phyloP scores from a whole-genome alignment of 2,888 invertebrate species.

The Acanthosoma haemorrhoidale region DNA sequence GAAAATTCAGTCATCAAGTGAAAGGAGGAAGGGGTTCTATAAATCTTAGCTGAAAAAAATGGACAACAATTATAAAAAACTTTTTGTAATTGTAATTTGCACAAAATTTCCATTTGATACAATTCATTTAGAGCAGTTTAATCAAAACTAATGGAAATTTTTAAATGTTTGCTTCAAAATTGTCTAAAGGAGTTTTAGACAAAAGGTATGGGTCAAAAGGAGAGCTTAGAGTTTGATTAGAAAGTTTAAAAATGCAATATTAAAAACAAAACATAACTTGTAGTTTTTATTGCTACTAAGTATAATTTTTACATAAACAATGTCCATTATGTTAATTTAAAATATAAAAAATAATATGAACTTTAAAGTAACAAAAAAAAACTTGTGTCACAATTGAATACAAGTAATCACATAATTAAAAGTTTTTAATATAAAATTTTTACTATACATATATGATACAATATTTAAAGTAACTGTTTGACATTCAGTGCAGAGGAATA shows the following conservation, averaged over 20 bases:
- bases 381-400: not conserved
- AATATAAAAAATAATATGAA: not conserved
- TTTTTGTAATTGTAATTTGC: not conserved
- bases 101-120: not conserved
- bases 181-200: no score
- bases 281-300: not conserved
- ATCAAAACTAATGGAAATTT: no score
- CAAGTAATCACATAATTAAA: not conserved
- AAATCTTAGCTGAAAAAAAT: no score
- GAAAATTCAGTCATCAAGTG: no score
- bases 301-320: not conserved
- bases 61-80: not conserved
- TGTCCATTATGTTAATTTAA: not conserved
- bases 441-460: constrained; percentile 22
- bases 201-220: no score
- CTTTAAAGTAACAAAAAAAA: not conserved
- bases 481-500: no score
- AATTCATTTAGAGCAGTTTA: no score
- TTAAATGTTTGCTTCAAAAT: no score
- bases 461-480: not conserved
- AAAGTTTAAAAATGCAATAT: no score
- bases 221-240: no score
- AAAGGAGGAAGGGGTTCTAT: no score
- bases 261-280: no score
- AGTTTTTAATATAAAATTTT: not conserved